Evolutionary conservation across 2,888 invertebrate species (phyloP).

Genomic region (Mactromeris polynyma): DNA sequence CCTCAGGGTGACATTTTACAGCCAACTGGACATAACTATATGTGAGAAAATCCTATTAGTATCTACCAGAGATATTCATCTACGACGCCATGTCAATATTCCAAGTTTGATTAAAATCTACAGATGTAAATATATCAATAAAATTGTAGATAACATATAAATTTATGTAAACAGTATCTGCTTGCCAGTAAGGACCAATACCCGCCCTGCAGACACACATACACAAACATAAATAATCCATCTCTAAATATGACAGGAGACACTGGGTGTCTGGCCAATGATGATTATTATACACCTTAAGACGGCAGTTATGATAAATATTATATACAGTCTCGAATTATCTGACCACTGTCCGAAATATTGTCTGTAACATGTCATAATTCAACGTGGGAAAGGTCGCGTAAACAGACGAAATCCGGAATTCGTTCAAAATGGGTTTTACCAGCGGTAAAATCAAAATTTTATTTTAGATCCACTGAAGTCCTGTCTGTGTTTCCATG

Average conservation of each 20-base stretch:
- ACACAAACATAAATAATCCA: conserved; percentile 18
- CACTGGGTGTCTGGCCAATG: not conserved
- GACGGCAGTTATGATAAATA: not conserved
- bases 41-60: conserved; percentile 51
- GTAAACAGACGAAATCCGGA: too few species aligned
- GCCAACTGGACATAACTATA: not conserved
- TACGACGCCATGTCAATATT: conserved; percentile 51
- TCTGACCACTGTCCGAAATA: not conserved
- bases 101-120: conserved; percentile 38
- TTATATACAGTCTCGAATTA: not conserved
- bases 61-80: conserved; percentile 24
- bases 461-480: too few species aligned
- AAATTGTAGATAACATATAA: conserved; percentile 31
- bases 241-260: conserved; percentile 10
- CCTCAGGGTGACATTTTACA: not conserved
- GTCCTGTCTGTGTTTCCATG: too few species aligned
- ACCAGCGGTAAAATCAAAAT: too few species aligned
- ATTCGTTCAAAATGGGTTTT: too few species aligned
- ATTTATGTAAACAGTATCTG: conserved; percentile 29
- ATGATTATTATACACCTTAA: not conserved
- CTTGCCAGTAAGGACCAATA: not conserved
- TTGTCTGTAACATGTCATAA: not conserved
- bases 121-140: conserved; percentile 54
- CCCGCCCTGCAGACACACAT: not conserved
- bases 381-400: not conserved